Evolutionary conservation across 2,797 vertebrate species (phyloP), one percentile per base, ranked within the genome.

Genomic region (Ambastaia sidthimunki): DNA sequence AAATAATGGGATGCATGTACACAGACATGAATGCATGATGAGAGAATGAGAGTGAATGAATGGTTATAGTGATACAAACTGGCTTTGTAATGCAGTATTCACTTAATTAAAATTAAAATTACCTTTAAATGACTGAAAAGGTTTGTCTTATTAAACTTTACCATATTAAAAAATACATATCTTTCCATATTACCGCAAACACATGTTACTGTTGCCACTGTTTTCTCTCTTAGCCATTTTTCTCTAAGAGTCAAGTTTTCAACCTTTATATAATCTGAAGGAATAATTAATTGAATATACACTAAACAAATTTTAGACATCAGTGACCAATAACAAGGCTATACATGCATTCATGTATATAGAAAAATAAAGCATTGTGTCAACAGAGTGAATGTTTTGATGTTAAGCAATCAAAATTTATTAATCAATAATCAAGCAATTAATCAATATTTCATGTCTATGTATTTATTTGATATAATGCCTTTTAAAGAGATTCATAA

Each of bases 51-150:
- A 41, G 77, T 89, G 50, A 81, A 78, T 37, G 76, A 66, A 84
- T 71, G 57, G 68, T 50, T 66, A 67, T 55, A 70, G 6, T 48
- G 28, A 71, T 66, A 69, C 25, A 82, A 81, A 82, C 0, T 13
- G 21, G 12, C 18, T 85, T 90, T 85, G 80, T 60, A 69, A 90
- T 63, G 74, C 59, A 76, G 77, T 80, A 80, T 63, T 77, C 48
- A 85, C 86, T 89, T 87, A 82, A 94, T 92, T 94, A 94, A 86
- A 86, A 85, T 85, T 88, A 82, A 86, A 86, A 85, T 85, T 88
- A 82, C 52, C 48, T 59, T 34, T 15, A 74, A 80, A 19, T 12
- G 5, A 66, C 5, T 28, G 37, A 19, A 44, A 16, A 57, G 41
- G 21, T 57, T 57, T 76, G 74, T 68, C 28, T 76, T 47, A 44